These are phyloP conservation scores for Chalcosyrphus nemorum DNA, from an alignment of 2,888 invertebrate species.

Conservation along the genomic window DNA sequence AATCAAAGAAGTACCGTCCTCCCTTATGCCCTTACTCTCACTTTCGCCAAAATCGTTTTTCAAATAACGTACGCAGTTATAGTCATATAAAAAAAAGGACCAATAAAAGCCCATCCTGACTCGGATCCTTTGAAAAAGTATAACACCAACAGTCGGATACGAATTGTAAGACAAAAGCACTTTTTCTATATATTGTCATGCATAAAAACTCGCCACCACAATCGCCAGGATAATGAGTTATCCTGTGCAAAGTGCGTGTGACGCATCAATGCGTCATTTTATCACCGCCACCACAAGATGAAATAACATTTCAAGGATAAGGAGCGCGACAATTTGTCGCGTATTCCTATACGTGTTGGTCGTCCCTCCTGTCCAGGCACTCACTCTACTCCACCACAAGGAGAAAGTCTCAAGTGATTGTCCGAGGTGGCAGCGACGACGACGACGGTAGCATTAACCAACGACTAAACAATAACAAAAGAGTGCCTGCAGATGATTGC, in stretches of 20 bases:
- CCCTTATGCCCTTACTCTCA: too few relatives aligned
- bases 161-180: neutral
- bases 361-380: conserved; percentile 15
- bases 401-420: conserved; percentile 61
- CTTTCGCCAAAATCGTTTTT: too few relatives aligned
- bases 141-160: neutral
- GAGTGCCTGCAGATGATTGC: conserved; percentile 75
- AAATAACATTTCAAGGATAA: conserved; percentile 41
- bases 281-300: conserved; percentile 46
- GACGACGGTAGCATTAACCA: conserved; percentile 21
- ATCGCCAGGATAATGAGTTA: conserved; percentile 45
- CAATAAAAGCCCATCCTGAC: neutral
- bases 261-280: conserved; percentile 52
- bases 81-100: neutral
- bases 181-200: conserved; percentile 19
- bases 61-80: neutral
- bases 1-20: too few relatives aligned
- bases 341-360: neutral
- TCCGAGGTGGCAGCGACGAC: conserved; percentile 23
- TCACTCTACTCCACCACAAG: conserved; percentile 41
- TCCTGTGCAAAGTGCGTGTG: conserved; percentile 47
- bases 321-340: conserved; percentile 60
- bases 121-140: neutral
- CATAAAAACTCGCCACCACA: conserved; percentile 36
- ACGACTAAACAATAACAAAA: conserved; percentile 67